Evolutionary conservation across 2,113 vertebrate genomes (phyloP), one percentile per base, ranked within the genome.

Genomic region (Bucco capensis): DNA sequence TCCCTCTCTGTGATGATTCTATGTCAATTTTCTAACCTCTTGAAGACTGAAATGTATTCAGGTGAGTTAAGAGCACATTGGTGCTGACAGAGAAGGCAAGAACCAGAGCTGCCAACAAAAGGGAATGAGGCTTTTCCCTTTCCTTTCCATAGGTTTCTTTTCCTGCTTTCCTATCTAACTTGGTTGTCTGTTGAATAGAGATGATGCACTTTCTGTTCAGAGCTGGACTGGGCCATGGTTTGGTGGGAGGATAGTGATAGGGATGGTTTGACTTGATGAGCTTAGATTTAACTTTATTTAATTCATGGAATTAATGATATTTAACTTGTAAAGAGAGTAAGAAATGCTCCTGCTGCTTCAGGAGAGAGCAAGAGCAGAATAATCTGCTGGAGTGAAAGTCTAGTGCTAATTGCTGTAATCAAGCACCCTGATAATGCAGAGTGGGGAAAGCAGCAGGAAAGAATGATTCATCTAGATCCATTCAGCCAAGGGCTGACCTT

Each of bases 391-490:
- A 91, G 57, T 51, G 66, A 71, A 89, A 87, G 28, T 31, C 21
- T 84, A 40, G 37, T 44, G 54, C 77, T 90, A 90, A 94, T 95
- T 93, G 49, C 65, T 0, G 3, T 91, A 79, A 93, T 93, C 73
- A 69, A 86, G 80, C 80, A 44, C 37, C 3, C 42, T 44, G 87
- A 86, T 90, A 94, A 94, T 92, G 42, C 54, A 0, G 19, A 89
- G 79, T 67, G 80, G 86, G 86, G 91, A 94, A 96, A 79, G 78
- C 85, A 89, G 84, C 62, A 27, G 67, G 90, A 89, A 96, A 69
- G 78, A 83, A 72, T 96, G 91, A 97, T 92, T 98, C 95, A 97
- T 80, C 58, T 40, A 40, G 79, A 57, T 83, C 92, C 65, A 69
- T 95, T 92, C 92, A 93, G 79, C 78, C 60, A 54, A 42, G 61